Conservation (phyloP, 1,140 invertebrate species). For the Sarcophaga bullata region DNA sequence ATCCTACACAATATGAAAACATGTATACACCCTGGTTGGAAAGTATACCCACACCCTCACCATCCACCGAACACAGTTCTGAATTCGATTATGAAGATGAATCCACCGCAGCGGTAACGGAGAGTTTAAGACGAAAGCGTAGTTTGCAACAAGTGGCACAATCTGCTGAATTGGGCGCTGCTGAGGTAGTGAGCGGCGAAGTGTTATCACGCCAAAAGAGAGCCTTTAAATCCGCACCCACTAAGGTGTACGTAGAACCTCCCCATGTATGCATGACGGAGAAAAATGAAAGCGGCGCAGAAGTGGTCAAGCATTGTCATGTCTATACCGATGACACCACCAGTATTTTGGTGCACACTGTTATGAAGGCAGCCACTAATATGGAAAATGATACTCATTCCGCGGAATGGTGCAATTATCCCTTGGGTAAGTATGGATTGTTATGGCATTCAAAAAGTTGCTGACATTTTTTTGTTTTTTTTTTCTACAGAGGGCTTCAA, state of each 20-base stretch:
- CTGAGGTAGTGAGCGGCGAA: conserved; percentile 54
- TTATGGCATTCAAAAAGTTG: neutral
- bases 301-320: conserved; percentile 66
- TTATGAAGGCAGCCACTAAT: conserved; percentile 65
- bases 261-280: conserved; percentile 72
- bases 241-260: conserved; percentile 64
- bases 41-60: conserved; percentile 50
- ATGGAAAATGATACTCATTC: conserved; percentile 57
- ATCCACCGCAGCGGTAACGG: conserved; percentile 52
- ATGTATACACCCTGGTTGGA: conserved; percentile 59
- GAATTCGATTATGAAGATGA: conserved; percentile 65
- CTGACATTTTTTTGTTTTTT: too few relatives aligned
- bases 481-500: conserved; percentile 67
- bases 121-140: conserved; percentile 48
- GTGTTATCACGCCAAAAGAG: conserved; percentile 44
- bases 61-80: conserved; percentile 57
- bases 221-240: conserved; percentile 41
- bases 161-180: conserved; percentile 51
- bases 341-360: conserved; percentile 65
- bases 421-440: conserved; percentile 66
- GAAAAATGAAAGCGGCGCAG: conserved; percentile 38
- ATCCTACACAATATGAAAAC: conserved; percentile 60
- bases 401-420: conserved; percentile 70
- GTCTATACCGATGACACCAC: conserved; percentile 69
- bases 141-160: conserved; percentile 26